Conservation (phyloP, 2,888 invertebrate genomes). For the Rhimphoctona megacephalus region DNA sequence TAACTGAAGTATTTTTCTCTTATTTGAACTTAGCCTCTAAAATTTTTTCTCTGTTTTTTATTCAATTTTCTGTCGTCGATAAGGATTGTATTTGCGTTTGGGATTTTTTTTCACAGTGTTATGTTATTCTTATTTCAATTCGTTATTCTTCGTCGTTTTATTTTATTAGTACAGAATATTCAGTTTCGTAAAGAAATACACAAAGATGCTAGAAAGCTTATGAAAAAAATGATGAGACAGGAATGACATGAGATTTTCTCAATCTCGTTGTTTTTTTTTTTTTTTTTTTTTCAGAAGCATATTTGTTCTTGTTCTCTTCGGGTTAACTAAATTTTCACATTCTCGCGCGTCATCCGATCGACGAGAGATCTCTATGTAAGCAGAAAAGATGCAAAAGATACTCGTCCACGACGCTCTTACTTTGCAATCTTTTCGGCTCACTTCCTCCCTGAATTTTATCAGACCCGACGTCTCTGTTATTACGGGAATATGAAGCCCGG, state of each 20-base stretch:
- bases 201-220: background rate
- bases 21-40: background rate
- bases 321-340: conserved; percentile 34
- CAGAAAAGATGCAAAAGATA: conserved; percentile 30
- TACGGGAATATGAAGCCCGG: conserved; percentile 51
- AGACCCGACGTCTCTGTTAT: conserved; percentile 56
- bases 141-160: background rate
- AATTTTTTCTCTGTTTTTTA: background rate
- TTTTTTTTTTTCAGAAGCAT: background rate
- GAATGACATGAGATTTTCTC: conserved; percentile 16
- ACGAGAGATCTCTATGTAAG: background rate
- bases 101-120: background rate
- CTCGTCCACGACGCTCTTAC: conserved; percentile 33
- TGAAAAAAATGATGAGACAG: conserved; percentile 41
- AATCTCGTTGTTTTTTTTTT: conserved; percentile 6
- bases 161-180: background rate
- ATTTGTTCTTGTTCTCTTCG: conserved; percentile 7
- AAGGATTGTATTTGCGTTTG: background rate
- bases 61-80: background rate
- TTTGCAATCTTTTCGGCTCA: conserved; percentile 54
- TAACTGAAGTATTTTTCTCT: background rate
- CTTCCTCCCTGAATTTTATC: conserved; percentile 63
- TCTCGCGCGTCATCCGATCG: conserved; percentile 37
- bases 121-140: background rate
- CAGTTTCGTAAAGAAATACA: background rate